These are phyloP conservation scores for Heliconius melpomene DNA, from an alignment of 1,140 invertebrate species.

Conservation along the genomic window DNA sequence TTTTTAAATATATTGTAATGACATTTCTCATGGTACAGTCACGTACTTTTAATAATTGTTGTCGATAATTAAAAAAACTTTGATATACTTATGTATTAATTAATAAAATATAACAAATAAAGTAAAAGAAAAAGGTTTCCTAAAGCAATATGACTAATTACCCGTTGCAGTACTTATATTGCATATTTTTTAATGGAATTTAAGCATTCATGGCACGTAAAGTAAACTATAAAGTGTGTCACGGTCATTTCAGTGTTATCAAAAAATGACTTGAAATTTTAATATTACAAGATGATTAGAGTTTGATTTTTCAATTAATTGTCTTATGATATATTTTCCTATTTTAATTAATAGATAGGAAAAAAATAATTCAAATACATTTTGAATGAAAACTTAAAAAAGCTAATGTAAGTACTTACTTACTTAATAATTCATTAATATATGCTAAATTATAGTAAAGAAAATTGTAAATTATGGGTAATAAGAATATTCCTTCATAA, in stretches of 20 bases:
- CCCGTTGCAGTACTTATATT: neutral
- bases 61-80: too few relatives aligned
- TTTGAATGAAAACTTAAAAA: neutral
- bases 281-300: neutral
- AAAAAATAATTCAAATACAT: neutral
- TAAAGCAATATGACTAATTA: neutral
- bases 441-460: too few relatives aligned
- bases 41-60: too few relatives aligned
- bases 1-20: too few relatives aligned
- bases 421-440: too few relatives aligned
- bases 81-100: too few relatives aligned
- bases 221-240: slow-evolving; percentile 14
- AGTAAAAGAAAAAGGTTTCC: neutral
- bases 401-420: neutral
- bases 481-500: too few relatives aligned
- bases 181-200: neutral
- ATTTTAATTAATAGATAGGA: neutral
- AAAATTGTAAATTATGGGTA: too few relatives aligned
- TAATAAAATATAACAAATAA: neutral
- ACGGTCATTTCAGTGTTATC: slow-evolving; percentile 13
- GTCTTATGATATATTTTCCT: neutral
- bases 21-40: too few relatives aligned
- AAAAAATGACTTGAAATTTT: neutral
- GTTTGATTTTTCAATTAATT: neutral
- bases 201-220: neutral